A percentile compares a stretch with the other conserved stretches of the same genome.
Conservation (phyloP, 2,797 vertebrate genomes). For the Platyrinchus mystaceus region DNA sequence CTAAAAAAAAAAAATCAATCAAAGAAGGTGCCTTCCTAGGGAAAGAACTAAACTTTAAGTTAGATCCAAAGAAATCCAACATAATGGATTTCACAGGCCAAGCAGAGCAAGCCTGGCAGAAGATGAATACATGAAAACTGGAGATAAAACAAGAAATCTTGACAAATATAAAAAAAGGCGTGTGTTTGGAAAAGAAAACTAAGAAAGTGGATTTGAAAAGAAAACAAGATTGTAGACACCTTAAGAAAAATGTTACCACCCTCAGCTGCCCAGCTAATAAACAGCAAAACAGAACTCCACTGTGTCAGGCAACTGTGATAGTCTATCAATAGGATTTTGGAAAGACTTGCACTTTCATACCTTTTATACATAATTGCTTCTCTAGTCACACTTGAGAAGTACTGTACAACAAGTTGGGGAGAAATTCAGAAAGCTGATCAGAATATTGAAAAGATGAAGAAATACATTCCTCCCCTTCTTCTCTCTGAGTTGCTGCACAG, state of each 20-base stretch:
- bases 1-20: not conserved
- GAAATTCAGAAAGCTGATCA: not conserved
- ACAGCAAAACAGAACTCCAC: not conserved
- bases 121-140: not conserved
- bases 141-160: not conserved
- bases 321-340: not conserved
- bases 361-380: not conserved
- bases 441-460: not conserved
- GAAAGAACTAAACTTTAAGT: not conserved
- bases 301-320: not conserved
- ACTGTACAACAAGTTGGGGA: not conserved
- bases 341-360: not conserved
- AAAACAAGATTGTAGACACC: not conserved
- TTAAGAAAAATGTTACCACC: not conserved
- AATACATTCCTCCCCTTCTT: not conserved
- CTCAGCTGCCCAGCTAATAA: not conserved
- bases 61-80: not conserved
- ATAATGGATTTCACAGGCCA: not conserved
- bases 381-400: not conserved
- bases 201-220: not conserved
- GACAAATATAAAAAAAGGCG: not conserved
- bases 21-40: not conserved
- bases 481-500: not conserved
- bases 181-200: not conserved
- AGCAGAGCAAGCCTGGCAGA: not conserved